A percentile compares a stretch with the other conserved stretches of the same genome.
Evolutionary conservation across 2,797 vertebrate species (phyloP).

Genomic region (Gadopsis marmoratus): DNA sequence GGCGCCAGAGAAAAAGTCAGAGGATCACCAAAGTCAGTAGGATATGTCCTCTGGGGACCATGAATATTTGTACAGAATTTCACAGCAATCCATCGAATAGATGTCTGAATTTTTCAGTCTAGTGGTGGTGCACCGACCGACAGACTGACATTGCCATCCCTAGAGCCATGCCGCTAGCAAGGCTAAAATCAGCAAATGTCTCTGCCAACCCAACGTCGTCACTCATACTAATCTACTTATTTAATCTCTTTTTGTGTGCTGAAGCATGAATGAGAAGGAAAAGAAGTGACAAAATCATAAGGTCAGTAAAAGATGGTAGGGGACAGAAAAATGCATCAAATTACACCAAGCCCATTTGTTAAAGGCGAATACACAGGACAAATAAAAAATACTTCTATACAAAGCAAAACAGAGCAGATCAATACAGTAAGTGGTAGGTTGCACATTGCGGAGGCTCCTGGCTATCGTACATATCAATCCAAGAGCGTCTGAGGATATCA

Average conservation of each 20-base stretch:
- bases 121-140: neutral
- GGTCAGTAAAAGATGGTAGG: constrained; percentile 15
- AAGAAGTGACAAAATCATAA: neutral
- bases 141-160: neutral
- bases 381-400: constrained; percentile 32
- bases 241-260: constrained; percentile 1
- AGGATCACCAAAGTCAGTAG: neutral
- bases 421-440: constrained; percentile 48
- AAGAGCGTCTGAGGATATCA: constrained; percentile 48
- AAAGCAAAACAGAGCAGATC: constrained; percentile 40
- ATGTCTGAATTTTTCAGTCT: neutral
- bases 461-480: constrained; percentile 30
- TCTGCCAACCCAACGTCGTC: constrained; percentile 2
- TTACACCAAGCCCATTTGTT: constrained; percentile 10
- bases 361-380: constrained; percentile 24
- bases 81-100: neutral
- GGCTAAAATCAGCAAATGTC: neutral
- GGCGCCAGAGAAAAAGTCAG: neutral
- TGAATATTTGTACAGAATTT: neutral
- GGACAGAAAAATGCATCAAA: constrained; percentile 18
- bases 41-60: neutral
- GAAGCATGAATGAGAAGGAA: constrained; percentile 8
- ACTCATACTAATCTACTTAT: constrained; percentile 4
- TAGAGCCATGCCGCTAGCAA: neutral
- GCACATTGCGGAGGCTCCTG: constrained; percentile 52